Conservation (phyloP, 2,113 vertebrate species). For the Laticauda laticaudata region DNA sequence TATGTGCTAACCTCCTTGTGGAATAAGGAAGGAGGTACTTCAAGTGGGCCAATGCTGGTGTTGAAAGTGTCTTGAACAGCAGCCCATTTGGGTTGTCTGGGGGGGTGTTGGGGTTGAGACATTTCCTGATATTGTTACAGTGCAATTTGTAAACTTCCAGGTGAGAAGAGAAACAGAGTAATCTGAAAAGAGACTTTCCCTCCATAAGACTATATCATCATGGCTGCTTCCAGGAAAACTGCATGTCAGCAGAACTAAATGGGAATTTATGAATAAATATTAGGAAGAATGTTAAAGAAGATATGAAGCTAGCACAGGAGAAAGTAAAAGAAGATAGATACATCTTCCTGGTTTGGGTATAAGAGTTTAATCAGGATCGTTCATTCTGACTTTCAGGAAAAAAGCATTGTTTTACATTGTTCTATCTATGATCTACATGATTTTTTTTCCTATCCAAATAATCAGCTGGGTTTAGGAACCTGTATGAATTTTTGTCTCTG, state of each 20-base stretch:
- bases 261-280: neutral
- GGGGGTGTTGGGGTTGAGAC: neutral
- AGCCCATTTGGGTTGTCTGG: too few species aligned
- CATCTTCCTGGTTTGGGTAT: neutral
- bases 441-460: neutral
- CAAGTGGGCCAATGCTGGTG: neutral
- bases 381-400: neutral
- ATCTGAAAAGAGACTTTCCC: neutral
- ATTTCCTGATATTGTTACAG: conserved; percentile 5
- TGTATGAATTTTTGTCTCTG: neutral
- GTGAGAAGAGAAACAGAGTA: neutral
- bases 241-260: neutral
- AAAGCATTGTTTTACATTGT: too few species aligned
- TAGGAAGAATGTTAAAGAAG: neutral
- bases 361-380: neutral
- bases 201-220: neutral
- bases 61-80: neutral
- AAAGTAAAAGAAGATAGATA: neutral
- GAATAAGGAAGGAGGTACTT: neutral
- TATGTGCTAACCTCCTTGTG: neutral
- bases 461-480: neutral
- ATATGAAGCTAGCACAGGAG: neutral
- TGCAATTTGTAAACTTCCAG: neutral
- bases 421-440: neutral
- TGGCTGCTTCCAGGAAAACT: neutral